phyloP scores from a whole-genome alignment of 2,113 vertebrate genomes.

The Lasiurus cinereus region DNA sequence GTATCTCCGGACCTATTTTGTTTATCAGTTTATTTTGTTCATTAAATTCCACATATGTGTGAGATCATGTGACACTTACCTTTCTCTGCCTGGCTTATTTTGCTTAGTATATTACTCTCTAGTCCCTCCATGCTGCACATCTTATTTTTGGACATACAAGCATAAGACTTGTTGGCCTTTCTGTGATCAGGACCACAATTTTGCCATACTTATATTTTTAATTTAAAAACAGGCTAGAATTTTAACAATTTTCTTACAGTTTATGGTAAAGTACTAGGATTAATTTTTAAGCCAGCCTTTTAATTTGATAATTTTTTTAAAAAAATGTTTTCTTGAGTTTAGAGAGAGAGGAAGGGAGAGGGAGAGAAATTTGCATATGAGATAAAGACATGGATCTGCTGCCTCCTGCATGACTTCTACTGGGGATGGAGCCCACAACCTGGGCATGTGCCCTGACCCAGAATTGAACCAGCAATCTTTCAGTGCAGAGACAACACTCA shows the following conservation, averaged over 20 bases:
- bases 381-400: neutral
- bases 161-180: neutral
- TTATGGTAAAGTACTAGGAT: neutral
- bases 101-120: too few relatives aligned
- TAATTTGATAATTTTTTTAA: neutral
- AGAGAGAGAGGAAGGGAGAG: neutral
- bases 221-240: neutral
- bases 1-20: too few relatives aligned
- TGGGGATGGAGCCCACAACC: neutral
- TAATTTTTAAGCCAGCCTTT: neutral
- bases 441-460: neutral
- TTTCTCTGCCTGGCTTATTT: too few relatives aligned
- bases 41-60: too few relatives aligned
- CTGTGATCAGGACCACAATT: neutral
- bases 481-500: neutral
- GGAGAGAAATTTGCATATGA: neutral
- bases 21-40: too few relatives aligned
- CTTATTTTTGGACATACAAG: neutral
- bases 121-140: neutral
- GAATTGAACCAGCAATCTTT: neutral
- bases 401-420: neutral
- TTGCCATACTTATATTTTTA: slow-evolving; percentile 18
- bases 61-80: too few relatives aligned
- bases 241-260: neutral
- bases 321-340: neutral